Evolutionary conservation across 2,113 vertebrate species (phyloP).

Genomic region (Xerus inauris): DNA sequence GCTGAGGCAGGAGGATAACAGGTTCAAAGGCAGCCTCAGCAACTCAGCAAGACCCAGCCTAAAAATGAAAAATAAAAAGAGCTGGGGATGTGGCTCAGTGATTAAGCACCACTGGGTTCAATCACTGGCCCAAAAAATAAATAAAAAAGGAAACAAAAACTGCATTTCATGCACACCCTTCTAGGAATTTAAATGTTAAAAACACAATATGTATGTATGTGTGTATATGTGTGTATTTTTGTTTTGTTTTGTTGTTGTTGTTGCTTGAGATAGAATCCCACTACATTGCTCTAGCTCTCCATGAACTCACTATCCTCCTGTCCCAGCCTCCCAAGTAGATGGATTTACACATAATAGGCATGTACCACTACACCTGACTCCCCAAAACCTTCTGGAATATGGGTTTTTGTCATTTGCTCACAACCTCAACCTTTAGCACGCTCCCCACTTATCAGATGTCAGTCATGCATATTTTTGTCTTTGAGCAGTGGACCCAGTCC

Average conservation of each 20-base stretch:
- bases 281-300: neutral
- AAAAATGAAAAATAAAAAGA: too few species aligned
- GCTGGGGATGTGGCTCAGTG: too few species aligned
- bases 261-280: neutral
- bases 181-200: neutral
- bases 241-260: neutral
- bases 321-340: neutral
- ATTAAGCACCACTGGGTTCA: too few species aligned
- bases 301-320: neutral
- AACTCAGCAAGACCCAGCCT: too few species aligned
- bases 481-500: neutral
- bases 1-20: too few species aligned
- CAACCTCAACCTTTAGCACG: neutral
- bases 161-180: neutral
- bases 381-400: neutral
- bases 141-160: neutral
- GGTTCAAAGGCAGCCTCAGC: too few species aligned
- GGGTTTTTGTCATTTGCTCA: neutral
- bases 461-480: neutral
- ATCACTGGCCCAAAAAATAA: too few species aligned
- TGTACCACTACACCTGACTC: neutral
- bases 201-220: too few species aligned
- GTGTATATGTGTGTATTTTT: too few species aligned
- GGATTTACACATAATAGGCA: neutral
- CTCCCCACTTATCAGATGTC: neutral